These are phyloP conservation scores for Anarrhichthys ocellatus DNA, from an alignment of 2,113 vertebrate species.

Conservation along the genomic window DNA sequence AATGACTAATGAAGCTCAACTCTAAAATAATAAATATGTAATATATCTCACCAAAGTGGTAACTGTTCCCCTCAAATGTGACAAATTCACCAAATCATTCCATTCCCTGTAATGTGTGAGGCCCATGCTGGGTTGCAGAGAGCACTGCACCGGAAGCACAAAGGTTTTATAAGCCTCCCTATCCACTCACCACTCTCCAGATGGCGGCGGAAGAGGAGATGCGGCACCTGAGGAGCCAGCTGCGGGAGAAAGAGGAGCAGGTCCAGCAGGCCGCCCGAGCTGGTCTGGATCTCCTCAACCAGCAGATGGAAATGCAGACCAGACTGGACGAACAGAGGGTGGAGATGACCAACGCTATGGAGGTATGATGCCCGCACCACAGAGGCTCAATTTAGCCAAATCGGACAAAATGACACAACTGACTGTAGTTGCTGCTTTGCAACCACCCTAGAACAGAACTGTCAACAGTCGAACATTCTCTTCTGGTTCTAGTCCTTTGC, in stretches of 20 bases:
- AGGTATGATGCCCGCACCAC: constrained; percentile 78
- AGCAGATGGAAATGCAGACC: constrained; percentile 89
- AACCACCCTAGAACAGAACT: no score
- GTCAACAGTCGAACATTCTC: no score
- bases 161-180: neutral
- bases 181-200: constrained; percentile 16
- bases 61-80: neutral
- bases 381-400: neutral
- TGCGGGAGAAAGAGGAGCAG: constrained; percentile 88
- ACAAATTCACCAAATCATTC: neutral
- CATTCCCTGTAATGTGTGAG: neutral
- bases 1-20: neutral
- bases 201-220: constrained; percentile 82
- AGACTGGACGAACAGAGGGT: constrained; percentile 88
- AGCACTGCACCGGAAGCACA: neutral
- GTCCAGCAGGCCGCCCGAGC: constrained; percentile 90
- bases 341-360: constrained; percentile 87
- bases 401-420: neutral
- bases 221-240: constrained; percentile 81
- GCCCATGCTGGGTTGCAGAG: neutral
- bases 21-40: neutral
- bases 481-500: neutral
- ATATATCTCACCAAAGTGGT: neutral
- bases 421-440: neutral
- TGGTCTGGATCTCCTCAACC: constrained; percentile 90